Conservation (phyloP, 2,797 vertebrate genomes). For the Peromyscus aztecus region DNA sequence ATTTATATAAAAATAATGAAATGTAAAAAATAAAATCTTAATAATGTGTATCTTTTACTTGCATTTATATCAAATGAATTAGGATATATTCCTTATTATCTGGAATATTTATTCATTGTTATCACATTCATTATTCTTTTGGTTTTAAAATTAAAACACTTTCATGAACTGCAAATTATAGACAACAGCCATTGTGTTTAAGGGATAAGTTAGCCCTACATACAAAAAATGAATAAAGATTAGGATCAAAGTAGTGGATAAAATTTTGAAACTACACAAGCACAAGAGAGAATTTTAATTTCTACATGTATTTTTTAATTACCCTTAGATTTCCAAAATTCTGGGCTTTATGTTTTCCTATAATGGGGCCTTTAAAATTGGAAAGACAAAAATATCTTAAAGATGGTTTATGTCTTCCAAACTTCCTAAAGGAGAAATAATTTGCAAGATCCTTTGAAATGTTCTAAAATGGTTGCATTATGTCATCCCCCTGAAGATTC, state of each 20-base stretch:
- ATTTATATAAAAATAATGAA: neutral
- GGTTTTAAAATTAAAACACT: constrained; percentile 59
- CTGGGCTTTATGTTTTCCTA: constrained; percentile 12
- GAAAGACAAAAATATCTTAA: constrained; percentile 57
- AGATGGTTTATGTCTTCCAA: constrained; percentile 36
- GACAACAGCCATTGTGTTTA: neutral
- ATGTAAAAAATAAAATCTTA: neutral
- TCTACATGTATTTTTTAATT: constrained; percentile 62
- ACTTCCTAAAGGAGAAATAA: constrained; percentile 57
- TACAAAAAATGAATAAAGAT: constrained; percentile 16
- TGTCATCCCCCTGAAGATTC: constrained; percentile 52
- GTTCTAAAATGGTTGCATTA: constrained; percentile 32
- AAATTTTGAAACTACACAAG: constrained; percentile 57
- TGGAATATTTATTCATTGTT: constrained; percentile 16
- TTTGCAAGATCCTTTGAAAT: constrained; percentile 55
- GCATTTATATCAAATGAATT: constrained; percentile 41
- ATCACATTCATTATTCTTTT: constrained; percentile 20
- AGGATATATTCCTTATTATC: neutral
- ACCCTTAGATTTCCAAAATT: constrained; percentile 56
- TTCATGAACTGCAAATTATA: constrained; percentile 26
- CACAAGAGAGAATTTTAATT: constrained; percentile 36
- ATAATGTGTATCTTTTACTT: neutral
- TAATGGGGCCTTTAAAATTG: constrained; percentile 1
- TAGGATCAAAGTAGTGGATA: constrained; percentile 47
- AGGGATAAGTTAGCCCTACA: neutral